A percentile compares a stretch with the other conserved stretches of the same genome.
Evolutionary conservation across 2,797 vertebrate species (phyloP).

Genomic region (Loris lydekkerianus): DNA sequence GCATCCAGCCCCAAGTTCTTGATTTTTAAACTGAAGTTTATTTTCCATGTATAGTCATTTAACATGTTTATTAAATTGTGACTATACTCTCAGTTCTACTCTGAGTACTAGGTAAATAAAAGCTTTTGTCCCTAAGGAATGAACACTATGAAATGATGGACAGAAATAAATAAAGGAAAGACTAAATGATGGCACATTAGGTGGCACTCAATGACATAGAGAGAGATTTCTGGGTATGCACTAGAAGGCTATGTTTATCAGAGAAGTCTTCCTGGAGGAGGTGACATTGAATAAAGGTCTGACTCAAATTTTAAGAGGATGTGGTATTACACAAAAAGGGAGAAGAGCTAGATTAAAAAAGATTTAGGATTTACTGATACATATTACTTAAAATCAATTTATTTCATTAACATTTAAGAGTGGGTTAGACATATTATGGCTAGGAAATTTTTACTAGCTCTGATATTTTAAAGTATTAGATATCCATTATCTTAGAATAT

Average conservation of each 20-base stretch:
- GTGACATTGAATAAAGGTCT: background rate
- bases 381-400: constrained; percentile 11
- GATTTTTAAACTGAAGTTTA: background rate
- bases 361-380: background rate
- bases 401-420: constrained; percentile 27
- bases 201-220: background rate
- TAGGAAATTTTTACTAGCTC: background rate
- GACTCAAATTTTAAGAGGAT: background rate
- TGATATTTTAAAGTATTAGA: constrained; percentile 5
- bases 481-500: background rate
- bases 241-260: background rate
- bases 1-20: background rate
- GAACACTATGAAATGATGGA: background rate
- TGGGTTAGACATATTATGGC: background rate
- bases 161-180: background rate
- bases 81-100: background rate
- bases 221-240: background rate
- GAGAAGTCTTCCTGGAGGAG: background rate
- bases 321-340: background rate
- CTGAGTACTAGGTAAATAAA: background rate
- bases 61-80: background rate
- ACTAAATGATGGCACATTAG: background rate
- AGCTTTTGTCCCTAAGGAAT: background rate
- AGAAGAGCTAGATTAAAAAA: background rate
- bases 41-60: background rate